Percentiles rank a stretch among this genome's conserved stretches.
Conservation (phyloP, 2,113 vertebrate species). For the Chinchilla lanigera region DNA sequence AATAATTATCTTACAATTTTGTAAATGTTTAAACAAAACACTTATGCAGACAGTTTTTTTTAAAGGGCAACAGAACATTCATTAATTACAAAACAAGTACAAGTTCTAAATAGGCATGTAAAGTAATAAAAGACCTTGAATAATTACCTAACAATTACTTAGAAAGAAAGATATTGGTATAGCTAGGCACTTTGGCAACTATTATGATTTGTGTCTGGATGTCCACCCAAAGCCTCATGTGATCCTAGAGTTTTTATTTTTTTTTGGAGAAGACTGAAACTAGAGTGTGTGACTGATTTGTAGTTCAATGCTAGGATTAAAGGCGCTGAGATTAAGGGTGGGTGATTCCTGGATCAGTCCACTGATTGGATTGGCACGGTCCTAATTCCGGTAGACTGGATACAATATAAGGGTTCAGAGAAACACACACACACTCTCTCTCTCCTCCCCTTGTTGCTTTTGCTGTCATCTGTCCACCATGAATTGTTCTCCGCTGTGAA, state of each 20-base stretch:
- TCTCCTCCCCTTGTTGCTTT: background rate
- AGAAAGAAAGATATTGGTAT: background rate
- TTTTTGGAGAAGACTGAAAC: background rate
- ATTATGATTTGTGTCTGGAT: background rate
- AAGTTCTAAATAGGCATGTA: background rate
- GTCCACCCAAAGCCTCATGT: background rate
- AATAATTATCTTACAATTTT: background rate
- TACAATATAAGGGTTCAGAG: background rate
- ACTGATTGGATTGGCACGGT: background rate
- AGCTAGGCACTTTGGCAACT: background rate
- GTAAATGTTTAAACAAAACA: background rate
- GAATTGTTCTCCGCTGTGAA: background rate
- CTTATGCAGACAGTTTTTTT: constrained; percentile 16
- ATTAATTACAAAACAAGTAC: background rate
- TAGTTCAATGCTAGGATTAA: background rate
- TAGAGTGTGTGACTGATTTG: background rate
- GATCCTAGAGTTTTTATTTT: background rate
- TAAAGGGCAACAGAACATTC: background rate
- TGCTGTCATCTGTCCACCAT: background rate
- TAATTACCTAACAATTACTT: background rate
- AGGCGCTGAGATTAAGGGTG: background rate
- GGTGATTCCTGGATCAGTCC: background rate
- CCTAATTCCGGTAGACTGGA: background rate
- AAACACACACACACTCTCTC: background rate
- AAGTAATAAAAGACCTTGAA: background rate